These are phyloP conservation scores for Bibio marci DNA, from an alignment of 2,888 invertebrate species.

Conservation along the genomic window DNA sequence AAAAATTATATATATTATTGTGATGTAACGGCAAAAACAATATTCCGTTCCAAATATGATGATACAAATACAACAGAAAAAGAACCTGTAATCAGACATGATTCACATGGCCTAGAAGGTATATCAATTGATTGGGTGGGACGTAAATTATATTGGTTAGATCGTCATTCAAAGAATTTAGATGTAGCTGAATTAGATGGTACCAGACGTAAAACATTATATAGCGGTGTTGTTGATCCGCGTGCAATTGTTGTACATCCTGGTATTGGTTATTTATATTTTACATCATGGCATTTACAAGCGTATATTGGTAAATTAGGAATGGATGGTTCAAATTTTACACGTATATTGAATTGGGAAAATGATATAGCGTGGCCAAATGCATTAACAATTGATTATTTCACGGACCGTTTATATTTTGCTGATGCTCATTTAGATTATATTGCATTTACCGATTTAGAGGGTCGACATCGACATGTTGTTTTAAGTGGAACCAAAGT, in stretches of 20 bases:
- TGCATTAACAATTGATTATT: conserved; percentile 90
- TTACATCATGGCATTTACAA: conserved; percentile 89
- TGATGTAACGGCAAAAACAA: conserved; percentile 90
- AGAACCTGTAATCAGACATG: conserved; percentile 77
- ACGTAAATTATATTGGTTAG: conserved; percentile 92
- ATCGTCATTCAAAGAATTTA: conserved; percentile 83
- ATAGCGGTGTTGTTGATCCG: conserved; percentile 81
- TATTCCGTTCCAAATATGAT: conserved; percentile 53
- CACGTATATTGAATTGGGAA: conserved; percentile 76
- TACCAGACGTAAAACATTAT: conserved; percentile 72
- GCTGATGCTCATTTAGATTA: conserved; percentile 98
- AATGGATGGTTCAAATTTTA: conserved; percentile 89
- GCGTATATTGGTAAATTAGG: conserved; percentile 94
- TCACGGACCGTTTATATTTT: conserved; percentile 89
- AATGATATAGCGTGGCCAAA: conserved; percentile 98
- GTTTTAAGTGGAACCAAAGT: conserved; percentile 65
- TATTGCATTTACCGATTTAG: conserved; percentile 85
- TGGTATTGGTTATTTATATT: conserved; percentile 82
- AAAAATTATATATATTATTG: conserved; percentile 85
- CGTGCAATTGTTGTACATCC: conserved; percentile 91
- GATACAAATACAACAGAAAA: conserved; percentile 40
- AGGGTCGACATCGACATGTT: conserved; percentile 72
- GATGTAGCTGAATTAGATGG: conserved; percentile 93
- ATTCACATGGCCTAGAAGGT: conserved; percentile 93
- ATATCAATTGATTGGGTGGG: conserved; percentile 95